These are phyloP conservation scores for Muscidifurax raptorellus DNA, from an alignment of 1,140 invertebrate species.

Conservation along the genomic window DNA sequence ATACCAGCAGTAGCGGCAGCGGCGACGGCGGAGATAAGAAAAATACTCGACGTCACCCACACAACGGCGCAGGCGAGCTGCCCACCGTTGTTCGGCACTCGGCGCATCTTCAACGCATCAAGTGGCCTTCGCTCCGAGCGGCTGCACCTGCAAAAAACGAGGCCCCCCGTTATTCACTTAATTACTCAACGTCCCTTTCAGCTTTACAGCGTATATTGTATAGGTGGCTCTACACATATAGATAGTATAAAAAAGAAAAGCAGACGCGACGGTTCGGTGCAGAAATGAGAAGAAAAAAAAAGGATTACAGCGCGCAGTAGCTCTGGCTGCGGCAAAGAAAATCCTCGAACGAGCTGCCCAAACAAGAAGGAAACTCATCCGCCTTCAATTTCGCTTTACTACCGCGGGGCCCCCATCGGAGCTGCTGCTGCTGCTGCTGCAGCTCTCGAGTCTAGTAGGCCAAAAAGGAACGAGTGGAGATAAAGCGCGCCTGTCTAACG, in stretches of 20 bases:
- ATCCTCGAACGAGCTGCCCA: conserved; percentile 16
- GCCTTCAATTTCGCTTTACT: conserved; percentile 7
- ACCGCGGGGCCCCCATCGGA: background rate
- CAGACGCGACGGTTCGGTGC: too few relatives aligned
- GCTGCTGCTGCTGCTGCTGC: background rate
- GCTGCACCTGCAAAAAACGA: conserved; percentile 54
- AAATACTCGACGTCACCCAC: conserved; percentile 64
- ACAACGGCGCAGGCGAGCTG: conserved; percentile 64
- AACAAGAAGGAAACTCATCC: conserved; percentile 34
- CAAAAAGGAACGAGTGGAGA: background rate
- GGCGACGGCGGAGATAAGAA: conserved; percentile 54
- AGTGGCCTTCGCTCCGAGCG: conserved; percentile 58
- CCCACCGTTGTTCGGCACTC: conserved; percentile 62
- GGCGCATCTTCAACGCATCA: conserved; percentile 69
- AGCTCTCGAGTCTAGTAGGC: background rate
- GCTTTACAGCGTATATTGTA: too few relatives aligned
- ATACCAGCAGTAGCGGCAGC: conserved; percentile 57
- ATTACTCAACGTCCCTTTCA: conserved; percentile 36
- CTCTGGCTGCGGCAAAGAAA: background rate
- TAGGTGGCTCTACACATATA: background rate
- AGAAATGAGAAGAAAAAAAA: too few relatives aligned
- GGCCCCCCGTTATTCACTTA: conserved; percentile 8
- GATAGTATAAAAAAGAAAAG: too few relatives aligned
- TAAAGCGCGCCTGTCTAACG: background rate
- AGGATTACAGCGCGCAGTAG: background rate